Base-by-base conservation (phyloP, 2,113 vertebrate genomes). In the Progne subis region DNA sequence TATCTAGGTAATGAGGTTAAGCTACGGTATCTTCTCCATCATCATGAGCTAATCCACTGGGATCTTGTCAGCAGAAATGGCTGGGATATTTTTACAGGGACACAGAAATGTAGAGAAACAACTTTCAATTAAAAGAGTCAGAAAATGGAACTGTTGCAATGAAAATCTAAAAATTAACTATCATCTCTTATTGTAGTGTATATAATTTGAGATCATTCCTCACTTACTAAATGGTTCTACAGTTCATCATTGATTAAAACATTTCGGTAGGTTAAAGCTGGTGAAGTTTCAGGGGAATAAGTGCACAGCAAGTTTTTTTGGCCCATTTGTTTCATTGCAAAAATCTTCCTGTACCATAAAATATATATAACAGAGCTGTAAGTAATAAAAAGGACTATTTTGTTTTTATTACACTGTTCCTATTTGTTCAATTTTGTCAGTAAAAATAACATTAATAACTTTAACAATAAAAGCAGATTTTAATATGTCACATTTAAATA, bases 401-500 rank as follows among this genome's bases (percentile, higher is more conserved):
- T 87, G 18, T 82, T 50, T 71, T n/a, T 55, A 18, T 86, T 76
- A 11, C n/a, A 28, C 39, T 75, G 19, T 88, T 90, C 25, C 15
- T 75, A 34, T 71, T 86, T 75, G 19, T 69, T 90, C 49, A 46
- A 25, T 84, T 93, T 84, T 88, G 12, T 70, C 41, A 68, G 57
- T 90, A 78, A 34, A 88, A 95, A 84, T 96, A 95, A 39, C 29
- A 43, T 69, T 82, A 93, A 69, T 83, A 94, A 71, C 29, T 74
- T 70, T 14, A 92, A 60, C 46, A 86, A 82, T 96, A 76, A 70
- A 59, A 92, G 21, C n/a, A 64, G 34, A 64, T 95, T 88, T 95
- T 69, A 93, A 68, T 84, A 20, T 82, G 57, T 65, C 53, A 31
- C 21, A 44, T 90, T 78, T 75, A 95, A 95, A 68, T 86, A 50